Evolutionary conservation across 2,797 vertebrate species (phyloP).

Genomic region (Paedocypris micromegethes): DNA sequence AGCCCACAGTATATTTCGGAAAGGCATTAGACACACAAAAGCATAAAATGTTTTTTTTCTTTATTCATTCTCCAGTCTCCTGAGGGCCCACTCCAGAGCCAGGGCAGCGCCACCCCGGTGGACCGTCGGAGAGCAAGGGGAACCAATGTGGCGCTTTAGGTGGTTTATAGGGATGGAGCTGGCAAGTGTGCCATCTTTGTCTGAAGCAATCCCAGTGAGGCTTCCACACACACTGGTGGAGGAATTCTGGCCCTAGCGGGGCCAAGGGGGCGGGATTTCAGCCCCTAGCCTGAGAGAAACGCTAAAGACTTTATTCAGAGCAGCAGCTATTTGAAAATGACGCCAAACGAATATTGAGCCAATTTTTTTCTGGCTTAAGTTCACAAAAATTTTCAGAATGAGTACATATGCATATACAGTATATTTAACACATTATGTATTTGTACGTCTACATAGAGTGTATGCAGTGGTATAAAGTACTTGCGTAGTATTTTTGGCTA

Average conservation of each 20-base stretch:
- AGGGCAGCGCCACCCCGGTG: slow-evolving; percentile 59
- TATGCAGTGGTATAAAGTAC: too few species aligned
- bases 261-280: slow-evolving; percentile 58
- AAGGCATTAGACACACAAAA: slow-evolving; percentile 72
- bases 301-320: not conserved
- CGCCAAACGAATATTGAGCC: too few species aligned
- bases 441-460: too few species aligned
- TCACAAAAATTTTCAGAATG: too few species aligned
- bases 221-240: slow-evolving; percentile 58
- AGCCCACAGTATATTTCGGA: slow-evolving; percentile 90
- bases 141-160: slow-evolving; percentile 64
- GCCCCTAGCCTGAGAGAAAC: slow-evolving; percentile 64
- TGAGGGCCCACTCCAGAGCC: slow-evolving; percentile 81
- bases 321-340: too few species aligned
- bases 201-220: slow-evolving; percentile 62
- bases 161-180: slow-evolving; percentile 62
- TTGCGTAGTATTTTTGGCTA: too few species aligned
- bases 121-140: slow-evolving; percentile 57
- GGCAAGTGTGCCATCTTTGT: slow-evolving; percentile 73
- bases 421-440: too few species aligned
- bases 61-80: slow-evolving; percentile 94
- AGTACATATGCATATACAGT: too few species aligned
- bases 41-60: slow-evolving; percentile 72
- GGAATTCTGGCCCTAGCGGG: slow-evolving; percentile 71
- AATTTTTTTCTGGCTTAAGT: too few species aligned